Evolutionary conservation across 1,140 invertebrate genomes (phyloP), one percentile per base, ranked within the genome.

Genomic region (Diplogasteroides magnus): DNA sequence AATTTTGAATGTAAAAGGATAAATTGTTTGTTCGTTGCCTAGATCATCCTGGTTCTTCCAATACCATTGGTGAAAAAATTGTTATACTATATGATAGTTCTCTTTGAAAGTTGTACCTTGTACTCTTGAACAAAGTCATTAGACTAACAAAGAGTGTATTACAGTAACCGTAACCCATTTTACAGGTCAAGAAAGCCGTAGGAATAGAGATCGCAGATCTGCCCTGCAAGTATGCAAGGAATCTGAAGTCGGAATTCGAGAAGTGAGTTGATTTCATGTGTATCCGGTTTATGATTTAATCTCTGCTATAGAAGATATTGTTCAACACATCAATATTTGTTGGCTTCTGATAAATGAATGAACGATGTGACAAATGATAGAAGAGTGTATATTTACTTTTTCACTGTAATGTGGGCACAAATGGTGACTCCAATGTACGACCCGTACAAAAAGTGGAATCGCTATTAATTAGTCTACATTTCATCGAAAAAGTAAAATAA

Each of bases 141-240:
- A 1, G 23, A 6, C 13, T 61, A 0, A 61, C 28, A 14, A 61
- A 61, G 13, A 15, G 28, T 61, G 11, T n/a, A n/a, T n/a, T n/a
- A n/a, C n/a, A n/a, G n/a, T n/a, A n/a, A n/a, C n/a, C n/a, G n/a
- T n/a, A n/a, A n/a, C n/a, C n/a, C n/a, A 63, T 64, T 23, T 68
- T 68, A 11, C 73, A 72, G 48, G 79, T 80, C 2, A 76, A 78
- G 23, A 74, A 68, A 57, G 69, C 73, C 3, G 63, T 80, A 57
- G 80, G 80, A 31, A 82, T 82, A 56, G 80, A 82, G 67, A 77
- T 78, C 23, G 74, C 79, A 2, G 32, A 72, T 11, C 55, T 81
- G 14, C 80, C 80, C 0, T 55, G 76, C 0, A 65, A 72, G 31
- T 82, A 76, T 73, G 81, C 80, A 13, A 58, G 62, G n/a, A 71